Conservation (phyloP, 2,888 invertebrate genomes). For the Cheilosia pagana region DNA sequence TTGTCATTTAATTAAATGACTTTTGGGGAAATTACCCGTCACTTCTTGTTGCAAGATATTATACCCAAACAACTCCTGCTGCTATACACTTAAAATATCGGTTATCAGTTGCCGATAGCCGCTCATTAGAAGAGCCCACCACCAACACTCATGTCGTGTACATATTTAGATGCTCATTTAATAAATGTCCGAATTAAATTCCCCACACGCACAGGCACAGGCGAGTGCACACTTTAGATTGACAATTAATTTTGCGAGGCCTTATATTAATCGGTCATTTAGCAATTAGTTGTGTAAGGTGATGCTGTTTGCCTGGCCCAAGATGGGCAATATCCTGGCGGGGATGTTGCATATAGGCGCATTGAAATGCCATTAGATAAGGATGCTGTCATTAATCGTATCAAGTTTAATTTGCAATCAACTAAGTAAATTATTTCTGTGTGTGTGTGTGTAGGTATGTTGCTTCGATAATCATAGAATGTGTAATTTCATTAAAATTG, state of each 20-base stretch:
- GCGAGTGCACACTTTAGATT: conserved; percentile 62
- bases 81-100: conserved; percentile 45
- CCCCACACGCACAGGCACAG: conserved; percentile 20
- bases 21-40: conserved; percentile 47
- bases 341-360: conserved; percentile 55
- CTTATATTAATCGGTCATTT: conserved; percentile 73
- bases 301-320: neutral
- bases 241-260: conserved; percentile 71
- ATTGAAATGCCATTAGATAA: conserved; percentile 74
- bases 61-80: conserved; percentile 5
- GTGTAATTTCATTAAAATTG: conserved; percentile 65
- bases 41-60: conserved; percentile 24
- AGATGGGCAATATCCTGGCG: conserved; percentile 36
- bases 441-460: conserved; percentile 5
- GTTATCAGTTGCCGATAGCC: conserved; percentile 72
- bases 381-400: conserved; percentile 70
- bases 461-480: conserved; percentile 46
- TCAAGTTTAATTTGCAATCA: conserved; percentile 75
- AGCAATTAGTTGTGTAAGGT: conserved; percentile 68
- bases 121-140: conserved; percentile 56
- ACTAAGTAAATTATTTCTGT: conserved; percentile 69
- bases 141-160: neutral
- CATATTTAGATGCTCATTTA: conserved; percentile 24
- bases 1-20: conserved; percentile 49
- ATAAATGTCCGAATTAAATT: conserved; percentile 45